phyloP scores from a whole-genome alignment of 2,888 invertebrate species.

The Steinernema carpocapsae region DNA sequence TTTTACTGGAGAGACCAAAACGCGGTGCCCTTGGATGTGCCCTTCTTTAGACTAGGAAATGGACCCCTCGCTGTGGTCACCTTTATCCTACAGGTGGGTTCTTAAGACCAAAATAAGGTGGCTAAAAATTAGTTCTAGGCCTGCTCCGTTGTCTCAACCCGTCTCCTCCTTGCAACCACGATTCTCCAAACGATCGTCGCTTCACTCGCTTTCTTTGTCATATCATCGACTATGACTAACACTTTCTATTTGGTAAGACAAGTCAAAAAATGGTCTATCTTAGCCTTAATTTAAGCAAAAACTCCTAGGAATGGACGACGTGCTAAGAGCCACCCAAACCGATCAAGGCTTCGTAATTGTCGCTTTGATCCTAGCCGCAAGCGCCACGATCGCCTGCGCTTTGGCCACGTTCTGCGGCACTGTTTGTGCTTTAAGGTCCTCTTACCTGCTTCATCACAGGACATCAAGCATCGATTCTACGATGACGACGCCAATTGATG shows the following conservation, averaged over 20 bases:
- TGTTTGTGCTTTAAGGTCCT: slow-evolving; percentile 62
- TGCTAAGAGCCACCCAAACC: slow-evolving; percentile 42
- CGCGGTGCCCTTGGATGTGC: slow-evolving; percentile 63
- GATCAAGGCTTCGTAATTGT: slow-evolving; percentile 51
- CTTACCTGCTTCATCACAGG: slow-evolving; percentile 62
- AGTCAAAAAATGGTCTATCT: not conserved
- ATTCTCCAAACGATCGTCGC: slow-evolving; percentile 63
- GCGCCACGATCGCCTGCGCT: slow-evolving; percentile 62
- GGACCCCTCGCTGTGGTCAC: slow-evolving; percentile 64
- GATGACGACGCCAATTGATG: slow-evolving; percentile 40
- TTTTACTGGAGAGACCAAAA: slow-evolving; percentile 65
- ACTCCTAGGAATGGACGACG: slow-evolving; percentile 54
- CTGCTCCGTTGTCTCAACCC: slow-evolving; percentile 35
- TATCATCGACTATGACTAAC: slow-evolving; percentile 64
- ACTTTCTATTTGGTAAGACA: slow-evolving; percentile 63
- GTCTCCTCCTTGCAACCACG: slow-evolving; percentile 58
- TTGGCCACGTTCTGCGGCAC: slow-evolving; percentile 57
- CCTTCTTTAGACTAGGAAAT: slow-evolving; percentile 66
- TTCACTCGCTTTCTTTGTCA: slow-evolving; percentile 63
- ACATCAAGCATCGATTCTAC: slow-evolving; percentile 39
- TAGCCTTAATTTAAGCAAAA: slow-evolving; percentile 54
- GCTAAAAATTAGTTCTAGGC: not conserved
- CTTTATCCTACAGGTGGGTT: slow-evolving; percentile 62
- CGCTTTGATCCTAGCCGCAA: slow-evolving; percentile 64
- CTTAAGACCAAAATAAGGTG: slow-evolving; percentile 24